Percentiles rank a stretch among this genome's conserved stretches.
These are phyloP conservation scores for Athrips mouffetella DNA, from an alignment of 2,888 invertebrate species.

Conservation along the genomic window DNA sequence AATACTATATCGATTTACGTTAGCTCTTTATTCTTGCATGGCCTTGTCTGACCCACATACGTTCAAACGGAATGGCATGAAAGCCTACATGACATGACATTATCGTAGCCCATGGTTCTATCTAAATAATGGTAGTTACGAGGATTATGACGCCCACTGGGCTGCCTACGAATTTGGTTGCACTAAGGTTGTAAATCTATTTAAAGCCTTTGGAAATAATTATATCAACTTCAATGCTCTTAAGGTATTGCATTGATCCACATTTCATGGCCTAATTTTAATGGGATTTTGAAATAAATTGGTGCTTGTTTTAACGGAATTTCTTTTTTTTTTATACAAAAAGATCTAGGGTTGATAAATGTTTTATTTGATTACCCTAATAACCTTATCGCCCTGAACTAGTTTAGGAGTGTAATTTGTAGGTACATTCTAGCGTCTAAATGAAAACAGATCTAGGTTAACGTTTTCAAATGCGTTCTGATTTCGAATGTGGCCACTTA, in stretches of 20 bases:
- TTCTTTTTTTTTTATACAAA: not conserved
- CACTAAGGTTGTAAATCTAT: constrained; percentile 5
- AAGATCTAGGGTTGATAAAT: not conserved
- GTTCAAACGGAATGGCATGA: constrained; percentile 41
- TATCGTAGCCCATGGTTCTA: constrained; percentile 14
- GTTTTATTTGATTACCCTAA: not conserved
- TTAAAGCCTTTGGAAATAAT: not conserved
- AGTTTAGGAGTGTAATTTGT: constrained; percentile 6
- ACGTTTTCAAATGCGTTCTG: not conserved
- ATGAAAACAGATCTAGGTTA: constrained; percentile 4
- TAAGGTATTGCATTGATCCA: no score
- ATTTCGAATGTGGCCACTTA: not conserved
- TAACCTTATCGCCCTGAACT: not conserved
- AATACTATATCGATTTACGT: constrained; percentile 18
- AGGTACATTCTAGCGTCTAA: not conserved
- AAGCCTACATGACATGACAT: constrained; percentile 53
- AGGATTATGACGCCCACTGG: constrained; percentile 30
- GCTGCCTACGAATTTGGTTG: constrained; percentile 18
- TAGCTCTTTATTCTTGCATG: constrained; percentile 19
- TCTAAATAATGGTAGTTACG: constrained; percentile 20
- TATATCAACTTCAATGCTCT: no score
- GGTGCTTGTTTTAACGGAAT: not conserved
- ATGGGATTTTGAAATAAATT: no score
- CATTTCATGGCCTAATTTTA: no score
- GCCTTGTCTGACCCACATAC: constrained; percentile 47